A percentile compares a stretch with the other conserved stretches of the same genome.
phyloP scores from a whole-genome alignment of 2,797 vertebrate genomes.

The Gallinago stenura region DNA sequence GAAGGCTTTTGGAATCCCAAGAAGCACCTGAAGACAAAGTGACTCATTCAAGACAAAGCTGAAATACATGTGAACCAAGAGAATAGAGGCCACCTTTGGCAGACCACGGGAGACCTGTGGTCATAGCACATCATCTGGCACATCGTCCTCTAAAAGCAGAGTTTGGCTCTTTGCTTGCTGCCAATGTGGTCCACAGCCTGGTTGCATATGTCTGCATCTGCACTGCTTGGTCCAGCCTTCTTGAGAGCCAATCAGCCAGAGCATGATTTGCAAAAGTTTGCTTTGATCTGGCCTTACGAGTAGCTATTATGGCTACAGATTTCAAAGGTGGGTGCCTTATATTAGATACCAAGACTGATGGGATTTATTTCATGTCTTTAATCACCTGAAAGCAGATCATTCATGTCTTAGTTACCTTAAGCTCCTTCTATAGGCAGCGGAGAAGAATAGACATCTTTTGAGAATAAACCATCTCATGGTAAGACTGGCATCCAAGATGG shows the following conservation, averaged over 20 bases:
- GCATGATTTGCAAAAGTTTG: not conserved
- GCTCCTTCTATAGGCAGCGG: not conserved
- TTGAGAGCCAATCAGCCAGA: not conserved
- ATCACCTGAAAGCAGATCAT: not conserved
- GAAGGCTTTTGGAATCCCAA: not conserved
- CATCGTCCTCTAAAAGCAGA: not conserved
- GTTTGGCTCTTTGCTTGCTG: not conserved
- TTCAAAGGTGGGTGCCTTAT: not conserved
- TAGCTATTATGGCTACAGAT: slow-evolving; percentile 34
- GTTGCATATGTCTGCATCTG: not conserved
- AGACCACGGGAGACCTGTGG: not conserved
- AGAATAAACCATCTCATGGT: not conserved
- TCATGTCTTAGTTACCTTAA: not conserved
- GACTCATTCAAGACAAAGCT: not conserved
- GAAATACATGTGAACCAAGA: not conserved
- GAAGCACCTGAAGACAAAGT: not conserved
- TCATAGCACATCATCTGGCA: not conserved
- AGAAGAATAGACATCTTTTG: slow-evolving; percentile 3
- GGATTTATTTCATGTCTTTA: slow-evolving; percentile 6
- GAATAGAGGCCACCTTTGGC: not conserved
- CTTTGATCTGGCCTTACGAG: not conserved
- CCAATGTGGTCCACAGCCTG: not conserved
- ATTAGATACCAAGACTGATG: not conserved
- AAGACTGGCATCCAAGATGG: not conserved
- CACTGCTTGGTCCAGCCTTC: not conserved